Evolutionary conservation across 1,140 invertebrate genomes (phyloP).

Genomic region (Bombus sibiricus): DNA sequence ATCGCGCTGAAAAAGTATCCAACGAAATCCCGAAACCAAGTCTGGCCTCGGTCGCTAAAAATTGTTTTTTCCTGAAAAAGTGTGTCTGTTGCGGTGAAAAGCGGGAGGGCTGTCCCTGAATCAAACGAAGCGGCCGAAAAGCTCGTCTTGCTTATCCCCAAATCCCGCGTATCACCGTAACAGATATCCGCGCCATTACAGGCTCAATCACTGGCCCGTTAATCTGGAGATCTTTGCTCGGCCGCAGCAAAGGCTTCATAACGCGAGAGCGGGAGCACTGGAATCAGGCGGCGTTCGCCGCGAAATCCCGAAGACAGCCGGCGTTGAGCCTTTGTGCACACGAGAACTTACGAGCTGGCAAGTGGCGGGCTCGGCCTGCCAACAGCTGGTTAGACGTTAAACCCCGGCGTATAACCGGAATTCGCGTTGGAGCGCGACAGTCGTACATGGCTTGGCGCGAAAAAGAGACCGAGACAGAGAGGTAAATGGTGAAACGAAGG

Average conservation of each 20-base stretch:
- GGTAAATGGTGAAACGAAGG: background rate
- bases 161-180: slow-evolving; percentile 38
- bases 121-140: slow-evolving; percentile 6
- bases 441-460: background rate
- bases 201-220: slow-evolving; percentile 38
- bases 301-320: slow-evolving; percentile 49
- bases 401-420: slow-evolving; percentile 46
- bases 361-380: slow-evolving; percentile 8
- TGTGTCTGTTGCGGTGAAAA: background rate
- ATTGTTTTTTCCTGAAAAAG: no score
- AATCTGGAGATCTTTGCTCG: slow-evolving; percentile 24
- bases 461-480: background rate
- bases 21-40: no score
- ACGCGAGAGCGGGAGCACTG: background rate
- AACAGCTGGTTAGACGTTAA: slow-evolving; percentile 33
- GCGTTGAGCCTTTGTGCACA: slow-evolving; percentile 38
- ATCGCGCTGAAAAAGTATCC: no score
- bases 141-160: slow-evolving; percentile 17
- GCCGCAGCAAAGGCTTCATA: slow-evolving; percentile 11
- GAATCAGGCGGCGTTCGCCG: background rate
- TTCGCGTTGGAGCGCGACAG: background rate
- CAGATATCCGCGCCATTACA: slow-evolving; percentile 32
- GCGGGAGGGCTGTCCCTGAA: background rate
- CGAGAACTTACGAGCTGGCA: slow-evolving; percentile 59
- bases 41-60: no score